These are phyloP conservation scores for Diabrotica virgifera DNA, from an alignment of 1,140 invertebrate species.

Conservation along the genomic window DNA sequence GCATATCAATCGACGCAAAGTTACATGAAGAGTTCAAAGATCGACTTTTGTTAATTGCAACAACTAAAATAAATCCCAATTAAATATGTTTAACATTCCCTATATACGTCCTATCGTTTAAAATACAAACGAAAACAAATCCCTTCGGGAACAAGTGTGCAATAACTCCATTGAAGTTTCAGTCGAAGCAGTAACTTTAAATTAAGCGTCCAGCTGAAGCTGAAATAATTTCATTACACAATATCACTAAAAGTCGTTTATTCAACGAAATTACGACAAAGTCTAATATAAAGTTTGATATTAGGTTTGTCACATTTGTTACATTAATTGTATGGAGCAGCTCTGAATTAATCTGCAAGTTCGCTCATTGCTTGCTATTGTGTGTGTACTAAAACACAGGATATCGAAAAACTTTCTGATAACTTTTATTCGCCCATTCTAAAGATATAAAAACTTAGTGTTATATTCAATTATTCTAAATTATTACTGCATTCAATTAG, in stretches of 20 bases:
- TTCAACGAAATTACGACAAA: slow-evolving; percentile 1
- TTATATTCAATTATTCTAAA: too few relatives aligned
- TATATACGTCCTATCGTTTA: background rate
- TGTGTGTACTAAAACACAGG: too few relatives aligned
- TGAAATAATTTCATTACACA: slow-evolving; percentile 3
- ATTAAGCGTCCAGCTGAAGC: slow-evolving; percentile 1
- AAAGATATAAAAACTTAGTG: too few relatives aligned
- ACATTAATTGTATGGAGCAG: background rate
- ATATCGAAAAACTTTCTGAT: too few relatives aligned
- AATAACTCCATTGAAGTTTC: slow-evolving; percentile 1
- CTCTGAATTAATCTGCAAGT: background rate
- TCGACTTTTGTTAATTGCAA: too few relatives aligned
- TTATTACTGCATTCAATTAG: too few relatives aligned
- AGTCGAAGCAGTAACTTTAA: slow-evolving; percentile 2
- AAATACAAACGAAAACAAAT: background rate
- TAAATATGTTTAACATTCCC: too few relatives aligned
- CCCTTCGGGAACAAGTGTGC: background rate
- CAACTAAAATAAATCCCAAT: too few relatives aligned
- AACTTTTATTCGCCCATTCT: too few relatives aligned
- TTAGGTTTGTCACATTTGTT: background rate
- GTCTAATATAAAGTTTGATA: slow-evolving; percentile 1
- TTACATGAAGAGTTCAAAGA: too few relatives aligned
- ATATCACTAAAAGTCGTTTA: slow-evolving; percentile 3
- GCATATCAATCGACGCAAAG: too few relatives aligned
- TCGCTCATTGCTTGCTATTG: too few relatives aligned